Base-by-base conservation (phyloP, 2,888 invertebrate genomes). In the Liodrosophila aerea region DNA sequence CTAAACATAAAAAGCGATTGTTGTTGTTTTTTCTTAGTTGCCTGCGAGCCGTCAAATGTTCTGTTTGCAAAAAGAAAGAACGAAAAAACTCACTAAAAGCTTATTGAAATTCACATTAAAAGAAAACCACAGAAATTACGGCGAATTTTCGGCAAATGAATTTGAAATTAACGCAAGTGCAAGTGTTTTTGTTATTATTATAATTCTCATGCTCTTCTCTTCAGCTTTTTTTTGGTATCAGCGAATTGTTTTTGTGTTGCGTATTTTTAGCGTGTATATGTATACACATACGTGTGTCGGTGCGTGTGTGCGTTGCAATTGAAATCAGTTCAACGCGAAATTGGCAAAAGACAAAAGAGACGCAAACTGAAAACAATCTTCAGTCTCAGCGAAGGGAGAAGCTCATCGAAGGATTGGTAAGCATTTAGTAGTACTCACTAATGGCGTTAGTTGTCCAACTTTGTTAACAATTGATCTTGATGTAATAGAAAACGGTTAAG, bases 221-320 rank as follows among this genome's bases (percentile, higher is more conserved):
- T 43, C 7, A 13, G 18, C 22, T 49, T 27, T 31, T 31, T 56
- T 7, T 73, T 73, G 69, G 58, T 77, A 73, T 64, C 59, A 64
- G 57, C 68, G 33, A 64, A 31, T 40, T 43, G 54, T 37, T 13
- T 36, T 45, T 51, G 54, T 40, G 54, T 11, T 41, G 67, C 33
- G 44, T 71, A 76, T 74, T 80, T 81, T 60, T 76, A 81, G 61
- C 52, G 29, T n/a, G 15, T 27, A 11, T 33, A 4, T 8, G 0
- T 27, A 9, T 22, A 7, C 54, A 0, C 11, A 7, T 18, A 5
- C 47, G 12, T 50, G 12, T 50, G 15, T 36, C 15, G 57, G 16
- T 40, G 16, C 39, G 43, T 47, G 33, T 30, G 52, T 39, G 52
- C 44, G 36, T 8, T 72, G 73, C 46, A 58, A 39, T 43, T 36